These are phyloP conservation scores for Clangula hyemalis DNA, from an alignment of 2,797 vertebrate species.

Conservation along the genomic window DNA sequence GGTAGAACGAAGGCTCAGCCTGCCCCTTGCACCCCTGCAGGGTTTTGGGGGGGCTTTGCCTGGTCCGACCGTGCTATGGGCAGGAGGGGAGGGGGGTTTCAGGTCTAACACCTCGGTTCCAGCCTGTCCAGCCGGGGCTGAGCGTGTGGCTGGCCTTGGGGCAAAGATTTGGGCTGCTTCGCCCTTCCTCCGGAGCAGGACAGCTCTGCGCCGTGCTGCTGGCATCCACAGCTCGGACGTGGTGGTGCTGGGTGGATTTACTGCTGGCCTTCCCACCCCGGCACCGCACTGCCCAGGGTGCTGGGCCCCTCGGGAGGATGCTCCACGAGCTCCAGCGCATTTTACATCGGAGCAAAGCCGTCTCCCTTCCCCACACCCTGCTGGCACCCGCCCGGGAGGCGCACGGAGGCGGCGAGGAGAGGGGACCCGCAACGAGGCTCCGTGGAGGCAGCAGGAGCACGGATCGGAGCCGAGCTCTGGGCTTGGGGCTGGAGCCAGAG, in stretches of 20 bases:
- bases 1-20: background rate
- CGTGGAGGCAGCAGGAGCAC: fast-evolving
- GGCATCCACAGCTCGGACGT: fast-evolving
- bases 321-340: background rate
- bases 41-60: background rate
- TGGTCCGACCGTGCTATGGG: fast-evolving
- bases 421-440: background rate
- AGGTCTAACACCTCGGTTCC: background rate
- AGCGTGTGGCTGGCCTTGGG: background rate
- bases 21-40: fast-evolving
- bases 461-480: background rate
- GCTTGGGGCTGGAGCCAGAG: fast-evolving
- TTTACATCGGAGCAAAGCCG: background rate
- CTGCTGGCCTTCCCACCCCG: background rate
- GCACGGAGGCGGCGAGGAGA: background rate
- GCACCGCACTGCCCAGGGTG: fast-evolving
- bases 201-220: background rate
- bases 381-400: background rate
- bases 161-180: background rate
- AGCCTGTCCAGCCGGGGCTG: background rate
- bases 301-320: background rate
- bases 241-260: background rate
- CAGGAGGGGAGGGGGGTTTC: background rate
- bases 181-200: background rate
- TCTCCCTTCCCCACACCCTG: background rate